Conservation (phyloP, 1,140 invertebrate species). For the Eupristina koningsbergeri region DNA sequence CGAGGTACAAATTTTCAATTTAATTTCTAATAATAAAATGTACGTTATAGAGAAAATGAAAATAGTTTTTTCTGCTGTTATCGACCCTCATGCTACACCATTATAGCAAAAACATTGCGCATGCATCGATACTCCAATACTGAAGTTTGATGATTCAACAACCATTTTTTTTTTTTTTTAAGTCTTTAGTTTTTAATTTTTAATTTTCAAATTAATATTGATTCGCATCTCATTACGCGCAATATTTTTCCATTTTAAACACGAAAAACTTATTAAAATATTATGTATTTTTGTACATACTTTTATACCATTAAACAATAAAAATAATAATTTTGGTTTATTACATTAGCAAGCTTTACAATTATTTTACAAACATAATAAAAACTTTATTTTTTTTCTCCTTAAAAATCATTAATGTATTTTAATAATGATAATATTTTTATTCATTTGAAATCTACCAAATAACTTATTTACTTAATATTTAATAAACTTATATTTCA, state of each 20-base stretch:
- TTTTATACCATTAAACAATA: neutral
- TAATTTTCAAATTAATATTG: neutral
- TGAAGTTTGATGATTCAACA: conserved; percentile 9
- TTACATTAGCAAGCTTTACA: too few species aligned
- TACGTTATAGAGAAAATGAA: conserved; percentile 26
- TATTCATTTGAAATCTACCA: too few species aligned
- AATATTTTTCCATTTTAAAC: conserved; percentile 10
- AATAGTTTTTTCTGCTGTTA: conserved; percentile 44
- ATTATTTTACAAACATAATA: too few species aligned
- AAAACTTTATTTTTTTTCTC: too few species aligned
- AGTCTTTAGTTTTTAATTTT: neutral
- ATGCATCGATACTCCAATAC: conserved; percentile 32
- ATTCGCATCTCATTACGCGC: neutral
- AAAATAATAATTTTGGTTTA: too few species aligned
- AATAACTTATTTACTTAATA: too few species aligned
- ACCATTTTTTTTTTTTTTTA: neutral
- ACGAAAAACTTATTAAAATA: neutral
- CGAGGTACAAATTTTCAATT: conserved; percentile 40
- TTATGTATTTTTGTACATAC: neutral
- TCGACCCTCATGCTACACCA: conserved; percentile 47
- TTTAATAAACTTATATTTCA: too few species aligned
- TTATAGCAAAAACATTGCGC: conserved; percentile 44
- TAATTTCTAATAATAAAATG: conserved; percentile 14
- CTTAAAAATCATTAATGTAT: too few species aligned
- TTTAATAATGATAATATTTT: too few species aligned